A percentile compares a stretch with the other conserved stretches of the same genome.
These are phyloP conservation scores for Leiothrix lutea DNA, from an alignment of 2,113 vertebrate genomes.

Conservation along the genomic window DNA sequence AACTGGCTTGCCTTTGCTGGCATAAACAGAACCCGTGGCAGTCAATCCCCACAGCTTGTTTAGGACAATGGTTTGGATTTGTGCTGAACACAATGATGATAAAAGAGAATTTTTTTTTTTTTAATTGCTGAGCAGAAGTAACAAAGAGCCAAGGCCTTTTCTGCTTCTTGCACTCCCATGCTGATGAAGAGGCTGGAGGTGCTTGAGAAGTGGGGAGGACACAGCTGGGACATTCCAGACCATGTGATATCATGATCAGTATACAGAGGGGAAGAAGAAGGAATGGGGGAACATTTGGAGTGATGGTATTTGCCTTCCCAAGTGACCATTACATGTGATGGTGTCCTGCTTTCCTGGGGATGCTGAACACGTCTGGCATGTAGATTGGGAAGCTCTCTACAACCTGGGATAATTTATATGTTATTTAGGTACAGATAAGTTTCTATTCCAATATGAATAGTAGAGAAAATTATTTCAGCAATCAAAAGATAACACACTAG, in stretches of 20 bases:
- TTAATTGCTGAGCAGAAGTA: neutral
- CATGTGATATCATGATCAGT: neutral
- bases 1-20: neutral
- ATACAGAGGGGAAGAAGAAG: neutral
- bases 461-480: neutral
- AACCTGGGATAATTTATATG: neutral
- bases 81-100: neutral
- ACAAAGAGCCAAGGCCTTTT: neutral
- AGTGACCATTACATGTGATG: too few relatives aligned
- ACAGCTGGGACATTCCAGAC: neutral
- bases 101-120: neutral
- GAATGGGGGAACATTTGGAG: neutral
- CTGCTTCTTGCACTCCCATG: neutral
- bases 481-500: neutral
- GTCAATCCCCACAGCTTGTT: neutral
- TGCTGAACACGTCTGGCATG: neutral
- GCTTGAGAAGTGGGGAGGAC: neutral
- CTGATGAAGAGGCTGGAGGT: neutral
- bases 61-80: neutral
- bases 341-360: neutral
- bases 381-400: neutral
- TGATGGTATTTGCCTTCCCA: neutral
- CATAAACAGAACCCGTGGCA: neutral
- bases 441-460: neutral
- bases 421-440: neutral